Base-by-base conservation (phyloP, 2,797 vertebrate species). In the Sebastes cheni region DNA sequence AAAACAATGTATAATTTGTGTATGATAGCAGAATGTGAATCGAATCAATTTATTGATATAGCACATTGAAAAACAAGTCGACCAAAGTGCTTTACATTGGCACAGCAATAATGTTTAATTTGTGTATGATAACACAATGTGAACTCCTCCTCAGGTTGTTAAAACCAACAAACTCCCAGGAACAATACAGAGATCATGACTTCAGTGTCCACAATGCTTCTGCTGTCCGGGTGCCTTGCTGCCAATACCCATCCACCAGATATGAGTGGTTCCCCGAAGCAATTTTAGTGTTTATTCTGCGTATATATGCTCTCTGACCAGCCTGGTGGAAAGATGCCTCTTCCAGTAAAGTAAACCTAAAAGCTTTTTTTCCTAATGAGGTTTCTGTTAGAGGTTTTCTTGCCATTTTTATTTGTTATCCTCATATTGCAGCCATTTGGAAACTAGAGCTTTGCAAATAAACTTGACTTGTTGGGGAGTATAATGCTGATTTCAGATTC, bases 401-500 rank as follows among this genome's bases (percentile, higher is more conserved):
- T 75, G 29, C 18, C 50, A 16, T 62, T 83, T 18, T 71, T 79
- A 77, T 91, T 82, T 75, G 66, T 76, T 73, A 34, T 22, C 46
- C n/a, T 88, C n/a, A 46, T 64, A 36, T 42, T 68, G 13, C 4
- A 30, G 52, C 23, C 27, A n/a, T 70, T 62, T 27, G 64, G 68
- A 72, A 52, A 80, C 64, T 36, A 34, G 60, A 81, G 39, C 67
- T 58, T 70, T 69, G 58, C 32, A 60, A 82, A 62, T 72, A 81
- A 88, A 88, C 75, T 64, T 69, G 77, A 86, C 74, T 52, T 64
- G 67, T 60, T n/a, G 56, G 61, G 55, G 69, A 67, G 75, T 72
- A 58, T 58, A 79, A 80, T 77, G 86, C 82, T 71, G 84, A 81
- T 80, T 80, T 81, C 64, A 72, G 76, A 76, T 82, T 70, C 73